Evolutionary conservation across 1,140 invertebrate genomes (phyloP).

Genomic region (Drosophila equinoxialis): DNA sequence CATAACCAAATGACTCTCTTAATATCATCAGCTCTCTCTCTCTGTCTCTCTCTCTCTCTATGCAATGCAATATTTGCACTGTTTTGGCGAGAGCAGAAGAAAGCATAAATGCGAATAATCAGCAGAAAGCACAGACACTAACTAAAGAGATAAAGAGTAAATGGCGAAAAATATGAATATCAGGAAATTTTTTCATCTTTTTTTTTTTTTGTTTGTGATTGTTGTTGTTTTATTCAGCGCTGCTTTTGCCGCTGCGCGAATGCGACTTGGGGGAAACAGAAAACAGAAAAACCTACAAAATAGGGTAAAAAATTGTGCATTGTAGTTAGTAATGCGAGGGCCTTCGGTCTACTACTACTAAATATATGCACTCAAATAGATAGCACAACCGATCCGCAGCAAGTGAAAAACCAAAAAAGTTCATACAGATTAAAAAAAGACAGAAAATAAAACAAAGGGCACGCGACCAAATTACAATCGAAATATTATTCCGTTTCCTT

Average conservation of each 20-base stretch:
- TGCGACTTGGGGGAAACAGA: conserved; percentile 29
- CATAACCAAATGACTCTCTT: conserved; percentile 7
- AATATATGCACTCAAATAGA: neutral
- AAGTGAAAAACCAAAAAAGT: conserved; percentile 34
- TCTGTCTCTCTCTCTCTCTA: neutral
- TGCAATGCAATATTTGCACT: conserved; percentile 33
- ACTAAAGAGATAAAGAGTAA: conserved; percentile 44
- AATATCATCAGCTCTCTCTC: conserved; percentile 18
- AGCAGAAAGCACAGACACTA: conserved; percentile 60
- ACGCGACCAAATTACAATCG: conserved; percentile 51
- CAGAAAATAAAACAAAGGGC: conserved; percentile 36
- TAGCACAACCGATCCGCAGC: conserved; percentile 17
- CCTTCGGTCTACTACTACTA: conserved; percentile 50
- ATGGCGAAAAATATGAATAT: conserved; percentile 56
- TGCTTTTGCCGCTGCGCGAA: conserved; percentile 35
- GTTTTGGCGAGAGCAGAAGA: conserved; percentile 16
- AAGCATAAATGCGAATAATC: conserved; percentile 81
- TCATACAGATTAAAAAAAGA: conserved; percentile 17
- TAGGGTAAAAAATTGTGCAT: conserved; percentile 74
- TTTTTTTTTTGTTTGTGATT: conserved; percentile 38
- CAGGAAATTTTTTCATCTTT: conserved; percentile 54
- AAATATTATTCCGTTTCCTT: neutral
- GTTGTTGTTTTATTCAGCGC: conserved; percentile 29
- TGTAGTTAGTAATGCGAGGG: conserved; percentile 71
- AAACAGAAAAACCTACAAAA: conserved; percentile 68